Conservation (phyloP, 2,888 invertebrate genomes). For the Calameuta filiformis region DNA sequence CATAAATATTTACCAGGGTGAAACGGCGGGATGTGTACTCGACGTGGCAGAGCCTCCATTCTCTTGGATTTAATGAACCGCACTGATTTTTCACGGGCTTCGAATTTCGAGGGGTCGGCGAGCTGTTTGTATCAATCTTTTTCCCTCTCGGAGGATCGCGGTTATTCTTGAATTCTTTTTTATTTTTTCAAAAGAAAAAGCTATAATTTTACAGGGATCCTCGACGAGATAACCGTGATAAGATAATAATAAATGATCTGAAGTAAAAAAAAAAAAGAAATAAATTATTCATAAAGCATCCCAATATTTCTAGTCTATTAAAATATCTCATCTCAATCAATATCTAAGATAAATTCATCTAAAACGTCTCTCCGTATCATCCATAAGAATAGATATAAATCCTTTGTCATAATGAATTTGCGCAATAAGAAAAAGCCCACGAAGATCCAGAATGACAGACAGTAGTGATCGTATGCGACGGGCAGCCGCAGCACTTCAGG, state of each 20-base stretch:
- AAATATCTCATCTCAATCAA: constrained; percentile 4
- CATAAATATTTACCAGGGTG: constrained; percentile 61
- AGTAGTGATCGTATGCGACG: constrained; percentile 25
- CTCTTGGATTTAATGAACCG: constrained; percentile 61
- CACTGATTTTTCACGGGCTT: constrained; percentile 57
- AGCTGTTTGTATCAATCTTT: constrained; percentile 48
- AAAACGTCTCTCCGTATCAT: fast-evolving
- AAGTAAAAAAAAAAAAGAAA: no score
- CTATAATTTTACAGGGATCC: not conserved
- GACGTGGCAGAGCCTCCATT: constrained; percentile 37
- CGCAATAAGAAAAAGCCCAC: not conserved
- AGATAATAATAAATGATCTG: not conserved
- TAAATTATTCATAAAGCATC: no score
- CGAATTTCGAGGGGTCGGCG: constrained; percentile 31
- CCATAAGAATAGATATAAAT: not conserved
- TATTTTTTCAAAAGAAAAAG: no score
- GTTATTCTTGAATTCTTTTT: not conserved
- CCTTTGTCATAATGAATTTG: not conserved
- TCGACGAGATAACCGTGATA: not conserved
- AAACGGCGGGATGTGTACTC: constrained; percentile 15
- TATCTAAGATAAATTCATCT: not conserved
- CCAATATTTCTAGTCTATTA: not conserved
- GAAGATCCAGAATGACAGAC: not conserved
- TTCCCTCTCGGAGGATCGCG: not conserved
- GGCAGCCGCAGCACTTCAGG: constrained; percentile 47